These are phyloP conservation scores for Syrista parreyssii DNA, from an alignment of 2,888 invertebrate species.

Conservation along the genomic window DNA sequence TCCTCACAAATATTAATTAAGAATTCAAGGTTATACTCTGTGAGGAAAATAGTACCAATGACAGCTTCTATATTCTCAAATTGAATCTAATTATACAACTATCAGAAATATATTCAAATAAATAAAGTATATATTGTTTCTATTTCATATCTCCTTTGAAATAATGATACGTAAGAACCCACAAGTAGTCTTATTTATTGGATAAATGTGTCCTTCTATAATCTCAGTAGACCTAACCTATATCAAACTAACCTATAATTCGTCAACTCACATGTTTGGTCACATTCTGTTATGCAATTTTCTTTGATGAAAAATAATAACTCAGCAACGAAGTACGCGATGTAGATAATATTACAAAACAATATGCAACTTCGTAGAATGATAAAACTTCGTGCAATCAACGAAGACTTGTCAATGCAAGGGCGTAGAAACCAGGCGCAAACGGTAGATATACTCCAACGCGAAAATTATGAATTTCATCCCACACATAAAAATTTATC, in stretches of 20 bases:
- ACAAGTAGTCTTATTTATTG: background rate
- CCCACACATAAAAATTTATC: background rate
- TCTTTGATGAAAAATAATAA: background rate
- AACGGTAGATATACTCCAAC: background rate
- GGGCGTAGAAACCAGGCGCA: background rate
- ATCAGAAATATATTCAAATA: background rate
- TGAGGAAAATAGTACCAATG: background rate
- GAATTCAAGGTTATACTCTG: background rate
- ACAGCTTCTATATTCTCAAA: background rate
- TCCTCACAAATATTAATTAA: background rate
- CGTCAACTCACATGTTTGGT: background rate
- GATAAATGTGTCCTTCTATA: background rate
- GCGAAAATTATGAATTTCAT: background rate
- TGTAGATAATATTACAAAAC: background rate
- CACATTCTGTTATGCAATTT: background rate
- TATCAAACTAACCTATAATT: background rate
- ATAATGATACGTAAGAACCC: background rate
- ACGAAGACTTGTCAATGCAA: background rate
- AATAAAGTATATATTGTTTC: background rate
- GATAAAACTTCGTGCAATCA: background rate
- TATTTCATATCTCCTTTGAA: background rate
- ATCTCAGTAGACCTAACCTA: background rate
- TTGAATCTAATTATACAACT: background rate
- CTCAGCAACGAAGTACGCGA: background rate
- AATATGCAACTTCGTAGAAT: background rate